Conservation (phyloP, 2,888 invertebrate species). For the Phaonia tiefii region DNA sequence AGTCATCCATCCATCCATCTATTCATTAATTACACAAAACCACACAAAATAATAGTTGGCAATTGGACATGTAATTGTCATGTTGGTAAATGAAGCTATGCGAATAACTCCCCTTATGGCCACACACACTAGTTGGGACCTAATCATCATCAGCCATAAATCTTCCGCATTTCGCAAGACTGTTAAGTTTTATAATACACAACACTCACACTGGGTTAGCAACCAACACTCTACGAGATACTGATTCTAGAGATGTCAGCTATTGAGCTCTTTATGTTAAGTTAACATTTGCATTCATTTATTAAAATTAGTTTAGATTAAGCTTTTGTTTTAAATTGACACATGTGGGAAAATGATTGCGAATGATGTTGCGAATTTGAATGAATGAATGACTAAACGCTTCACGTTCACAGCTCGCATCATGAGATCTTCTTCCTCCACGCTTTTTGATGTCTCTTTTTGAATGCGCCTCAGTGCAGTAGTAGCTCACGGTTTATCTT, state of each 20-base stretch:
- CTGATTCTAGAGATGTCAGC: conserved; percentile 4
- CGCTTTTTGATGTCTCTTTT: neutral
- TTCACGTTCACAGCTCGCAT: no score
- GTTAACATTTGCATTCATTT: no score
- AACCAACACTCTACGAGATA: no score
- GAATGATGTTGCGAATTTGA: no score
- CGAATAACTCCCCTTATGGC: conserved; percentile 23
- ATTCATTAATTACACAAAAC: neutral
- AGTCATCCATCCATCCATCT: neutral
- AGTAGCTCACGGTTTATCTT: neutral
- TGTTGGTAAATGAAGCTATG: conserved; percentile 25
- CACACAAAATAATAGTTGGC: neutral
- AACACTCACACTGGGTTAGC: neutral
- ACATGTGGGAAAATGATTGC: conserved; percentile 50
- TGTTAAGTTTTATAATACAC: conserved; percentile 1
- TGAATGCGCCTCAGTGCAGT: neutral
- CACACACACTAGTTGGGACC: neutral
- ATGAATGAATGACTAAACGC: conserved; percentile 17
- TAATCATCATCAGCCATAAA: neutral
- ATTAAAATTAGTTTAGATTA: conserved; percentile 39
- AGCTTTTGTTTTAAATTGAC: conserved; percentile 39
- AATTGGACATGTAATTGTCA: conserved; percentile 23
- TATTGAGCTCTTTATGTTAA: no score
- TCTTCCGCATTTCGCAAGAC: conserved; percentile 8
- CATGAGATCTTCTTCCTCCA: conserved; percentile 11